Conservation (phyloP, 2,797 vertebrate genomes). For the Lerista edwardsae region DNA sequence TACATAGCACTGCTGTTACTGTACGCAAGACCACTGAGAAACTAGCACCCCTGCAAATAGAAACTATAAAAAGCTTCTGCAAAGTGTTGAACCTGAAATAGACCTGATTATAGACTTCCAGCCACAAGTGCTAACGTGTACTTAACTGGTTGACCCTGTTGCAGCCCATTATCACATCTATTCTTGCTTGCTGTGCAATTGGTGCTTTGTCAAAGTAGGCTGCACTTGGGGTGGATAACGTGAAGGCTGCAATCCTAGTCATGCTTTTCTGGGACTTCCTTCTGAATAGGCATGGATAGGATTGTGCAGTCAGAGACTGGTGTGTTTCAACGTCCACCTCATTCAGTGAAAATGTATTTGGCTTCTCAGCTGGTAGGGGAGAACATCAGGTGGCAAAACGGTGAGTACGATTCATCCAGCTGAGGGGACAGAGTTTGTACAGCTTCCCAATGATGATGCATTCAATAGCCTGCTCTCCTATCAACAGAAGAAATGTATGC, state of each 20-base stretch:
- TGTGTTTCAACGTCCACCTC: background rate
- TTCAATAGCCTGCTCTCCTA: background rate
- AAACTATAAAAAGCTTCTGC: too few relatives aligned
- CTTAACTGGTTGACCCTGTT: background rate
- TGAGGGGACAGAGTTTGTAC: background rate
- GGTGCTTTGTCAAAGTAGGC: background rate
- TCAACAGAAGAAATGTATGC: conserved; percentile 5
- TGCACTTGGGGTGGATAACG: background rate
- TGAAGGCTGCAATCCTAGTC: background rate
- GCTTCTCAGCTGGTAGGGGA: background rate
- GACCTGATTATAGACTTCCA: background rate
- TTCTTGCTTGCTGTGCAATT: background rate
- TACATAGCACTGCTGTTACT: background rate
- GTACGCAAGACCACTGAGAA: background rate
- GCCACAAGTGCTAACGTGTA: background rate
- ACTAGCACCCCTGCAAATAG: too few relatives aligned
- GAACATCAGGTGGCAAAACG: background rate
- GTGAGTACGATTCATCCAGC: background rate
- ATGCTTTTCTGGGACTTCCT: too few relatives aligned
- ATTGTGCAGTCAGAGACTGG: background rate
- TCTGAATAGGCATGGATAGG: too few relatives aligned
- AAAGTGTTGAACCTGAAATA: background rate
- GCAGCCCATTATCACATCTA: background rate
- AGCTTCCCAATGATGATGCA: rapidly evolving
- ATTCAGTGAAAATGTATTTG: background rate